A percentile compares a stretch with the other conserved stretches of the same genome.
These are phyloP conservation scores for Fistularia tabacaria DNA, from an alignment of 2,797 vertebrate genomes.

Conservation along the genomic window DNA sequence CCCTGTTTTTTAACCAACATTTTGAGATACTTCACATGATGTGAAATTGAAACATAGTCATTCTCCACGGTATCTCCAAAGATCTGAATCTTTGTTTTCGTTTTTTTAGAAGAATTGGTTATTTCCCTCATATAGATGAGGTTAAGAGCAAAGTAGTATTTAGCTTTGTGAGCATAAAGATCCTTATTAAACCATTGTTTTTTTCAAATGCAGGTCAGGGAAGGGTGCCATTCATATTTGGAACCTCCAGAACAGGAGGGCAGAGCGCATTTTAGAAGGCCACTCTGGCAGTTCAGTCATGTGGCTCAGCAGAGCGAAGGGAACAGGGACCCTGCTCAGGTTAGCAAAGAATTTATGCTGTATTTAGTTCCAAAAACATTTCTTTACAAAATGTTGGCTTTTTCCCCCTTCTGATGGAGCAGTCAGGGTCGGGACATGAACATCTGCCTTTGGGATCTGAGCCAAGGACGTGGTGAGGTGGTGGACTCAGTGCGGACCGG, in stretches of 20 bases:
- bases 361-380: neutral
- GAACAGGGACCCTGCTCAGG: constrained; percentile 81
- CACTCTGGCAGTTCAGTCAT: constrained; percentile 83
- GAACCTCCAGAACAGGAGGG: constrained; percentile 84
- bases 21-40: no score
- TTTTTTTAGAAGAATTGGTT: no score
- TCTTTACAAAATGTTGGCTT: neutral
- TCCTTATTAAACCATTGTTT: neutral
- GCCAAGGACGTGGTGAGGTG: constrained; percentile 77
- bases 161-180: no score
- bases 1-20: no score
- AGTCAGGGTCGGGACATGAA: constrained; percentile 92
- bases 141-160: no score
- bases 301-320: constrained; percentile 75
- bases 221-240: constrained; percentile 86
- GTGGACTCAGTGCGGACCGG: constrained; percentile 77
- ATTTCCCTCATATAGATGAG: no score
- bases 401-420: constrained; percentile 5
- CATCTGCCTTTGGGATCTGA: constrained; percentile 86
- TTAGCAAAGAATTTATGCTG: constrained; percentile 30
- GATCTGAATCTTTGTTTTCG: no score
- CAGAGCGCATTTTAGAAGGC: constrained; percentile 75
- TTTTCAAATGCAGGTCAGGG: constrained; percentile 76
- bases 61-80: no score
- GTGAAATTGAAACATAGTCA: no score